Conservation (phyloP, 2,888 invertebrate species). For the Leuctra nigra region DNA sequence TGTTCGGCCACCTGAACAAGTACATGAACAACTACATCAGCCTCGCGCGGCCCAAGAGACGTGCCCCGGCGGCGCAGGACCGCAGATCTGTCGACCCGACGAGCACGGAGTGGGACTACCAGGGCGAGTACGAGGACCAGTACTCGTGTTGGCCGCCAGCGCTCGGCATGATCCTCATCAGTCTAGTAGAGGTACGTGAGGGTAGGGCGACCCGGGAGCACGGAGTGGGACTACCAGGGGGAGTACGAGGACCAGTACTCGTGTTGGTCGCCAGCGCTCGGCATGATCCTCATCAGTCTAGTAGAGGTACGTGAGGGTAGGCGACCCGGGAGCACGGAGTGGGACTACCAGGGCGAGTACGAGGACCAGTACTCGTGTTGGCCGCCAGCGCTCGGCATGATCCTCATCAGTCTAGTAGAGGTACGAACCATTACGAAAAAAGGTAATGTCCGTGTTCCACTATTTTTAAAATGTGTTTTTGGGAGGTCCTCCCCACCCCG, state of each 20-base stretch:
- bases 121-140: slow-evolving; percentile 81
- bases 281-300: slow-evolving; percentile 84
- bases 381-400: slow-evolving; percentile 90
- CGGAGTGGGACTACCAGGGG: slow-evolving; percentile 46
- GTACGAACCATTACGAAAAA: no score
- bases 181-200: slow-evolving; percentile 36
- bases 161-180: slow-evolving; percentile 85
- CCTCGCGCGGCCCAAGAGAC: not conserved
- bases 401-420: slow-evolving; percentile 81
- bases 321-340: not conserved
- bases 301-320: slow-evolving; percentile 60
- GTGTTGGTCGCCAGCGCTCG: slow-evolving; percentile 86
- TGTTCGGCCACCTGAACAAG: slow-evolving; percentile 5
- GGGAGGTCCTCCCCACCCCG: no score
- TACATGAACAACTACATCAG: not conserved
- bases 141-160: slow-evolving; percentile 92
- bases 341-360: slow-evolving; percentile 60
- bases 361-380: slow-evolving; percentile 88
- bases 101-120: no score
- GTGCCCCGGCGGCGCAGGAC: not conserved
- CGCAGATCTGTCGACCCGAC: no score
- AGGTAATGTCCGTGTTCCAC: no score
- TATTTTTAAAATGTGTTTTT: no score
- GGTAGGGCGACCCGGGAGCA: not conserved
- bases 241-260: slow-evolving; percentile 87